A percentile compares a stretch with the other conserved stretches of the same genome.
Conservation (phyloP, 2,797 vertebrate species). For the Loris lydekkerianus region DNA sequence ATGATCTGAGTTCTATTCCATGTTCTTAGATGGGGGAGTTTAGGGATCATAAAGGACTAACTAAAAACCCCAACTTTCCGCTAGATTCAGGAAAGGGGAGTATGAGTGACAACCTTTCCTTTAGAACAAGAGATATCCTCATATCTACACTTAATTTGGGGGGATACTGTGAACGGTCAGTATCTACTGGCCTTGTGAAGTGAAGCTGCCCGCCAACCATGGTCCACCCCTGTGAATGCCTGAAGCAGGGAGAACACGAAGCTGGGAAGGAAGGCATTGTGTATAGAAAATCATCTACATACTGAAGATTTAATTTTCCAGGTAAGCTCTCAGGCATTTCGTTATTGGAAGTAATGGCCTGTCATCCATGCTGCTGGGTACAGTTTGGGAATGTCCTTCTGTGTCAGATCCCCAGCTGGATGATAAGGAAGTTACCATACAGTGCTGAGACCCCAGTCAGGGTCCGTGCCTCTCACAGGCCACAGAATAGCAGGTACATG, state of each 20-base stretch:
- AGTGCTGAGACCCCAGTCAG: background rate
- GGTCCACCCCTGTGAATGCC: background rate
- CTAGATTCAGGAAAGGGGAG: background rate
- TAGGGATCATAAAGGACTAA: background rate
- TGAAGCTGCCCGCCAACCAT: background rate
- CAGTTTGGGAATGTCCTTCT: background rate
- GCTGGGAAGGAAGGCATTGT: background rate
- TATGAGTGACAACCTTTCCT: background rate
- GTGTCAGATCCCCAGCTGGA: background rate
- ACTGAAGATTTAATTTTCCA: background rate
- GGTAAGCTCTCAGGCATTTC: background rate
- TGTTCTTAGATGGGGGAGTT: background rate
- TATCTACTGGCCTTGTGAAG: background rate
- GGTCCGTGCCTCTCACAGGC: too few species aligned
- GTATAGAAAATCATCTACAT: background rate
- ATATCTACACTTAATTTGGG: background rate
- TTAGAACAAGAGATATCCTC: background rate
- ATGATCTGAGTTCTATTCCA: too few species aligned
- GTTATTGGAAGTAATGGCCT: background rate
- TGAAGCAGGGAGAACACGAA: background rate
- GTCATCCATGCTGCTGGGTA: background rate
- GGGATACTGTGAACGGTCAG: background rate
- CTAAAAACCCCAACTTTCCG: background rate
- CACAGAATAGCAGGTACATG: background rate
- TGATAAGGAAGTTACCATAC: fast-evolving